Evolutionary conservation across 2,797 vertebrate genomes (phyloP), one percentile per base, ranked within the genome.

Genomic region (Lutjanus campechanus): DNA sequence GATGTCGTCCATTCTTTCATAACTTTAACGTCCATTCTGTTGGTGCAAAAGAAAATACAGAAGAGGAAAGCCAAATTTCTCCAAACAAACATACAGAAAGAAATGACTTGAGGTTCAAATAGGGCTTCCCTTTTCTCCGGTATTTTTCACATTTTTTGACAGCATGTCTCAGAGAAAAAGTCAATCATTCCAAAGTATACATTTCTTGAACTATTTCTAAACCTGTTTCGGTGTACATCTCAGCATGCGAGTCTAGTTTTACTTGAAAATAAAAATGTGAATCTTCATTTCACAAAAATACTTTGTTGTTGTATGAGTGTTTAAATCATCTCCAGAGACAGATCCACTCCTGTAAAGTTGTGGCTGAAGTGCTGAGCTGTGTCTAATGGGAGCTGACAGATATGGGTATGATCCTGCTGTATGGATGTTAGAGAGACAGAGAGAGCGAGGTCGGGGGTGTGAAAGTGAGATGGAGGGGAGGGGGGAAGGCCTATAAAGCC

Each of bases 301-400:
- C 8, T 16, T 29, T 43, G 56, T 79, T 41, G 60, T 69, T 29
- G 50, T 56, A 76, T 55, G 8, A 44, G 65, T 72, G 51, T 81
- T 49, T 41, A 64, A 66, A 73, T 55, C 12, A 59, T 49, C n/a
- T 53, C 29, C 43, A 51, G 56, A 74, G 46, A 75, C 25, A 13
- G 11, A 29, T 77, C 41, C 68, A n/a, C 20, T 50, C 65, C 22
- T 69, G 4, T 56, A 20, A 56, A 41, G 41, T 40, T n/a, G 72
- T 75, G 74, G 76, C 62, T 47, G 68, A 77, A 59, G 75, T 20
- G 16, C 69, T 73, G 55, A 16, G 60, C 77, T 84, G 88, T 79
- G 87, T 86, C 86, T 92, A 92, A 93, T 84, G 59, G 59, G 79
- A 90, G 80, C 5, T 86, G 91, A 92, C 90, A 91, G 88, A 90